Evolutionary conservation across 30 jellyfish, hydroid and myxozoan genomes (phyloP), one percentile per base, ranked within the genome.

Genomic region (Turritopsis dohrnii): DNA sequence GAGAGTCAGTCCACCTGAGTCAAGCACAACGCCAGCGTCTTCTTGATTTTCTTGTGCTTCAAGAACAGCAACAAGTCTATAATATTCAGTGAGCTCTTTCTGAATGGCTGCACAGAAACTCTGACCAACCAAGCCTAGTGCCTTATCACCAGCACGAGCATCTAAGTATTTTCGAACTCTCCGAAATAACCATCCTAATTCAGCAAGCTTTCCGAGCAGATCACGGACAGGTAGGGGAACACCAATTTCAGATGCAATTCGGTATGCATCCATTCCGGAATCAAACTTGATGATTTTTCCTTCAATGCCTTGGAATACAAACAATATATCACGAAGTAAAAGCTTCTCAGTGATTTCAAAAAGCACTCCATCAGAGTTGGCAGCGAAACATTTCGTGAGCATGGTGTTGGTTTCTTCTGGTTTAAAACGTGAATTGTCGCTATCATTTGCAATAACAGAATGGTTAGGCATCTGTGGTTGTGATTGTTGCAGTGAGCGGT

Each of bases 251-350:
- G 93, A 74, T 60, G 85, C 88, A 20, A 95, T 90, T 54, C 94
- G 52, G 71, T 95, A 95, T 18, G 96, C 94, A 69, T 95, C 97
- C 29, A 84, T 80, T 53, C 94, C 88, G 7, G 95, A 87, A 80
- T 95, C 99, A 85, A 75, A 95, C 25, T 84, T 87, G 1, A 95
- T 87, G 81, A 87, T 77, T 27, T 81, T 88, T 29, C 99, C 97
- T 65, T 95, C 99, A 21, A 95, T 95, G 4, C 99, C 99, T 90
- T 94, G 99, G 73, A 89, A 94, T 25, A 94, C 99, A 65, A 74
- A 94, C 79, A 94, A 89, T 31, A 94, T 73, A 72, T 94, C 99
- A 22, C 99, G 74, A 52, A 94, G 53, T 0, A 94, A 85, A 28
- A 92, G 86, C 79, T 88, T 94, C 74, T 94, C 99, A 1, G 97